Conservation (phyloP, 1,140 invertebrate genomes). For the Metopolophium dirhodum region DNA sequence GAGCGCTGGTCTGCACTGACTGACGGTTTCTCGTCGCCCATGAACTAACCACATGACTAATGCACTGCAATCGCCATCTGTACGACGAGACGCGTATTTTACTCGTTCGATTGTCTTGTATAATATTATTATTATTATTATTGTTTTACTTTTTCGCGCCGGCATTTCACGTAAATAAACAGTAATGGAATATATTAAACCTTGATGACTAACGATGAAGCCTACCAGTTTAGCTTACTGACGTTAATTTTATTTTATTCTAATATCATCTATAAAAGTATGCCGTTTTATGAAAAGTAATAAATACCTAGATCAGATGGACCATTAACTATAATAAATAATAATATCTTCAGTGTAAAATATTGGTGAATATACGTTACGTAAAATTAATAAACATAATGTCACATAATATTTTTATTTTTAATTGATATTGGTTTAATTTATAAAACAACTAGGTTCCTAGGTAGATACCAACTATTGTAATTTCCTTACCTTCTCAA, state of each 20-base stretch:
- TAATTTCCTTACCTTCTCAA: neutral
- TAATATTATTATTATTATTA: neutral
- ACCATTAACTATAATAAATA: neutral
- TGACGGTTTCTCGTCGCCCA: conserved; percentile 42
- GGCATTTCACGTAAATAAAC: neutral
- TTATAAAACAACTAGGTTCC: neutral
- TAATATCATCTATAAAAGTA: neutral
- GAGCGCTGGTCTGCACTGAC: conserved; percentile 54
- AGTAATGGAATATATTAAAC: neutral
- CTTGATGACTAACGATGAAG: neutral
- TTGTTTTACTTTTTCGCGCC: neutral
- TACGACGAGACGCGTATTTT: conserved; percentile 19
- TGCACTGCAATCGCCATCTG: conserved; percentile 47
- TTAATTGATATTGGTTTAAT: neutral
- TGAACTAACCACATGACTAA: conserved; percentile 47
- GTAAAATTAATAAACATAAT: neutral
- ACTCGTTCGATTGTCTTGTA: neutral
- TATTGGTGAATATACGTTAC: neutral
- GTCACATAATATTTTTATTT: neutral
- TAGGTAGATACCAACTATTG: no score
- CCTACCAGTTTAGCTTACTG: neutral
- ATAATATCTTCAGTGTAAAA: neutral
- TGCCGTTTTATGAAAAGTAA: neutral
- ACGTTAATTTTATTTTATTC: neutral
- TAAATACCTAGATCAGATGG: neutral